Conservation (phyloP, 2,888 invertebrate genomes). For the Orthosia gothica region DNA sequence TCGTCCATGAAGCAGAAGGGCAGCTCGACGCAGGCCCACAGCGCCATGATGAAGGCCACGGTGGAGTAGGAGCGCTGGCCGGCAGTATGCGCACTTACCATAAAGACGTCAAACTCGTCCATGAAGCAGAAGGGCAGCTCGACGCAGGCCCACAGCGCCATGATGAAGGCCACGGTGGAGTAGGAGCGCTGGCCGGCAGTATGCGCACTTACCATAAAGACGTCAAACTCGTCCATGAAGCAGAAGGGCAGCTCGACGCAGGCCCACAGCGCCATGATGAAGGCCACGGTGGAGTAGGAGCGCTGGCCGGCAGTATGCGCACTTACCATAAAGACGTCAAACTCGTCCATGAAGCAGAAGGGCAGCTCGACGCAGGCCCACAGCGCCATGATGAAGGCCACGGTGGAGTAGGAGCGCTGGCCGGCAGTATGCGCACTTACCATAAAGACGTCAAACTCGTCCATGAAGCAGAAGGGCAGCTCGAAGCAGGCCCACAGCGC, state of each 20-base stretch:
- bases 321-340: no score
- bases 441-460: constrained; percentile 99
- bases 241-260: constrained; percentile 98
- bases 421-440: no score
- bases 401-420: constrained; percentile 98
- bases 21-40: constrained; percentile 98
- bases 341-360: constrained; percentile 98
- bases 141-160: constrained; percentile 98
- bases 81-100: no score
- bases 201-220: no score
- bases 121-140: constrained; percentile 98
- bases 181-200: constrained; percentile 99
- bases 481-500: constrained; percentile 98
- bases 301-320: no score
- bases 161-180: constrained; percentile 98
- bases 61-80: constrained; percentile 99
- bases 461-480: constrained; percentile 98
- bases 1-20: constrained; percentile 99
- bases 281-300: constrained; percentile 98
- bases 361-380: constrained; percentile 98
- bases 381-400: constrained; percentile 97
- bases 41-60: constrained; percentile 97
- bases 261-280: constrained; percentile 98
- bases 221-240: constrained; percentile 99
- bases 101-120: constrained; percentile 99